Evolutionary conservation across 2,113 vertebrate species (phyloP), one percentile per base, ranked within the genome.

Genomic region (Ia io): DNA sequence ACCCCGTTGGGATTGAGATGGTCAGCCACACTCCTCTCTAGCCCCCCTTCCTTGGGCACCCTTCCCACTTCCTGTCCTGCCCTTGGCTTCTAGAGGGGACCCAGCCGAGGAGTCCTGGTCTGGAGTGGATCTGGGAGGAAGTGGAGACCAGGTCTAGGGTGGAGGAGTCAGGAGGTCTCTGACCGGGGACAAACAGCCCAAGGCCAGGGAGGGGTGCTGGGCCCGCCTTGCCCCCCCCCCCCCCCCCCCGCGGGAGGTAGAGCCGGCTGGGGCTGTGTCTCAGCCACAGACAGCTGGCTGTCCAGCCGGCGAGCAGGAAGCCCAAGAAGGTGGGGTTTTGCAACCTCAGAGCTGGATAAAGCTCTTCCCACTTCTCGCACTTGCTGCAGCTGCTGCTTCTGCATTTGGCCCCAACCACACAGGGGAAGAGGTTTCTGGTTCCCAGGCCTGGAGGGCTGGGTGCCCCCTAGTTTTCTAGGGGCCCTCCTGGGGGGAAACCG

Each of bases 321-420:
- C 53, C 84, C 83, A n/a, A 35, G 25, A 74, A 84, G 63, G 49
- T 49, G 69, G 37, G 1, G 10, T 94, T 92, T 85, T 69, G 78
- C 70, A 95, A 92, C 28, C 49, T 65, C 51, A 10, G 20, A 20
- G 86, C 44, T 88, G 78, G 77, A 90, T 90, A 69, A 63, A 53
- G 3, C 59, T 53, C 83, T 89, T 47, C 53, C 65, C 65, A 63
- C 90, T 44, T 83, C 71, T 53, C 16, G 0, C 59, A 8, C 90
- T 78, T 3, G 6, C 77, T 16, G 53, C 9, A 44, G 25, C 89
- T 49, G 30, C 69, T 28, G 88, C 79, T 95, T 96, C 96, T 93
- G 77, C 88, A 71, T 90, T 88, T 69, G 44, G 61, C 35, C 92
- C 67, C 42, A 13, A 1, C 4, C 6, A 1, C 3, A 2, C 71